Base-by-base conservation (phyloP, 2,797 vertebrate species). In the Cuniculus paca region DNA sequence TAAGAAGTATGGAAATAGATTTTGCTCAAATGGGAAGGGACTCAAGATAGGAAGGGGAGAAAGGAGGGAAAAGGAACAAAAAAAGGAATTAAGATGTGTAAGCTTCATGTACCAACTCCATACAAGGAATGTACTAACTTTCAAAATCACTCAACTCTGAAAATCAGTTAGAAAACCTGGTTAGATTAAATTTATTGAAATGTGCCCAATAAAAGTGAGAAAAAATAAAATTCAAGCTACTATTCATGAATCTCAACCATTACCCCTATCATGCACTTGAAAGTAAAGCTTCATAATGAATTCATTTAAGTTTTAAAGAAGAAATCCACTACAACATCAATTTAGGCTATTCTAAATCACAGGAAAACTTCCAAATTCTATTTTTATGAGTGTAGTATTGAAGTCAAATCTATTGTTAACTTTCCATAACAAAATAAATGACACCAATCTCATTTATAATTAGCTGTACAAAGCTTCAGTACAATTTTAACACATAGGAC, bases 141-240 rank as follows among this genome's bases (percentile, higher is more conserved):
- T 86, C 42, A 74, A 80, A 94, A 72, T 88, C 19, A 65, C 11
- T 75, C 45, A 65, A 48, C 4, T 22, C 79, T 77, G n/a, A 36
- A 95, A 90, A 87, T 70, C 31, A 91, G 60, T 94, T 96, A 65
- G 17, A 80, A 89, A 95, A 58, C 28, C 2, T 86, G 42, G 14
- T n/a, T 83, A 26, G 22, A 61, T 79, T 79, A 86, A 36, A 74
- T 60, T 92, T 65, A 77, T 48, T 22, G 70, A 92, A 90, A 81
- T 39, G 20, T 84, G 52, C 31, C 52, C 42, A 91, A 50, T 5
- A 63, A 89, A 24, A 61, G 5, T 48, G 83, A 36, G 20, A 88
- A 89, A 70, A 82, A 68, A 42, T 50, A 68, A 96, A 39, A 14
- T 12, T 61, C 42, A 72, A 84, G 39, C 8, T 68, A 20, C 11